Evolutionary conservation across 2,888 invertebrate species (phyloP), one percentile per base, ranked within the genome.

Genomic region (Cartodere bifasciata): DNA sequence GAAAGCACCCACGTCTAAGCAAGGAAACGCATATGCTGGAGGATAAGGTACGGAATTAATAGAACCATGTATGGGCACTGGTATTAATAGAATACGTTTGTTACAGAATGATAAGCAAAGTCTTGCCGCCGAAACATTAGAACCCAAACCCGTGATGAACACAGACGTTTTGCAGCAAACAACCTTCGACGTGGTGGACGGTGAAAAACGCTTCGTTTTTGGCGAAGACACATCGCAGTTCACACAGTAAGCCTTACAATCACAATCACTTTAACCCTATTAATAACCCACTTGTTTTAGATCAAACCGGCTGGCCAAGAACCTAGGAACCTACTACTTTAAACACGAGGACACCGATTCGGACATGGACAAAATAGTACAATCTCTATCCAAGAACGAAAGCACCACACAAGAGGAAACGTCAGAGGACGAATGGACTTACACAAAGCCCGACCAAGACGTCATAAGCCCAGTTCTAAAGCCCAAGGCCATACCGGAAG

Each of bases 281-380:
- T 28, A 15, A 29, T 9, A 10, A 6, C 23, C 10, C n/a, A 10
- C 14, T 10, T 32, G 11, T 13, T 32, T 24, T 27, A 60, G 80
- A 45, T 76, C 83, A 6, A 78, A 80, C 56, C 66, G 81, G 43
- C 80, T 76, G 57, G 81, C 83, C 11, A 82, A 81, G 56, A 85
- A 86, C 56, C 72, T 76, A 55, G 87, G 77, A 43, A 84, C 77
- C 38, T 86, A 81, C 60, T 86, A 87, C 62, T 86, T 84, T 60
- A 80, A 72, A 56, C 87, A 87, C 58, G 72, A 75, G 58, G 87
- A 88, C 55, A 87, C 86, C 9, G 87, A 87, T 56, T 82, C 83
- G 7, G 86, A 86, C 55, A 67, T 70, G 53, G 75, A 79, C 49
- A 64, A 69, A 53, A 36, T 51, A 10, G 49, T 49, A 28, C 43